Percentiles rank a stretch among this genome's conserved stretches.
These are phyloP conservation scores for Lasioglossum figueresi DNA, from an alignment of 2,888 invertebrate genomes.

Conservation along the genomic window DNA sequence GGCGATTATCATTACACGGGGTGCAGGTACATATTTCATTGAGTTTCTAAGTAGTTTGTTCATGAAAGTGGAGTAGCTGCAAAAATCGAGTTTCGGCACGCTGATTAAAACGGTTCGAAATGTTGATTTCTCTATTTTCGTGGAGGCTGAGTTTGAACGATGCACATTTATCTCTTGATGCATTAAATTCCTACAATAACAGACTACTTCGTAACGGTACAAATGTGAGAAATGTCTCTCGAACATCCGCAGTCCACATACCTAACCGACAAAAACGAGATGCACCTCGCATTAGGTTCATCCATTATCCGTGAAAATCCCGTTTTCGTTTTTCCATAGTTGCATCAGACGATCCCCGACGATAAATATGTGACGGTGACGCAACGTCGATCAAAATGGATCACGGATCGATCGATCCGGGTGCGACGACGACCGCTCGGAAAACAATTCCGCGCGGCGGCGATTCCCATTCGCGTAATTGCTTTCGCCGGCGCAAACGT, in stretches of 20 bases:
- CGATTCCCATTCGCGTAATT: conserved; percentile 8
- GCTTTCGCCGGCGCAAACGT: conserved; percentile 13
- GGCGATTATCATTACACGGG: not conserved
- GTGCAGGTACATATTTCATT: not conserved
- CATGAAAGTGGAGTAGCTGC: not conserved
- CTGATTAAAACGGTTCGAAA: not conserved
- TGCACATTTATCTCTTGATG: not conserved
- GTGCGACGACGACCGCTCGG: not conserved
- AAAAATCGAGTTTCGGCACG: not conserved
- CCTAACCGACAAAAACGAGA: not conserved
- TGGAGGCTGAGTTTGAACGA: not conserved
- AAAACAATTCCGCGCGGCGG: not conserved
- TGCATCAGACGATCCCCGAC: not conserved
- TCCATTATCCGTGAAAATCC: not conserved
- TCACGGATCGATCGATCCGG: not conserved
- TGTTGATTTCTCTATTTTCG: not conserved
- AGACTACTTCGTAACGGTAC: too few species aligned
- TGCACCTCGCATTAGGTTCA: not conserved
- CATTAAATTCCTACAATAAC: not conserved
- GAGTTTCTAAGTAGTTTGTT: not conserved
- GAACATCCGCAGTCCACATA: not conserved
- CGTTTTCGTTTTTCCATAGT: not conserved
- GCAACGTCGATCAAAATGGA: conserved; percentile 1
- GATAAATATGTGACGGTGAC: not conserved
- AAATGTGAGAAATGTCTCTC: not conserved